Percentiles rank a stretch among this genome's conserved stretches.
Evolutionary conservation across 2,113 vertebrate genomes (phyloP).

Genomic region (Perca fluviatilis): DNA sequence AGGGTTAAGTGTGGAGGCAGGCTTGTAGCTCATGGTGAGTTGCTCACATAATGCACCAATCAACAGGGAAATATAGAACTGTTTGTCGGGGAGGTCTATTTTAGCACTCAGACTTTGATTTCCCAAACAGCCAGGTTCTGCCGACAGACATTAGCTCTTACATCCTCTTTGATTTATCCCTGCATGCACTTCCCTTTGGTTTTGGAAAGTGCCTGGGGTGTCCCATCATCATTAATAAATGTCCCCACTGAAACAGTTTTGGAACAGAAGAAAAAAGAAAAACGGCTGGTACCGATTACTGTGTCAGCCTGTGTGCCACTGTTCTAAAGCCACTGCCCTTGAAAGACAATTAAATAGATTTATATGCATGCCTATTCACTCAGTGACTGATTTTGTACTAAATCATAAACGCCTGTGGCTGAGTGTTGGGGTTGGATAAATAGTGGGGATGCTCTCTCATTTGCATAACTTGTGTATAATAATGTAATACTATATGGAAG

Average conservation of each 20-base stretch:
- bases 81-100: slow-evolving; percentile 29
- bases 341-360: slow-evolving; percentile 44
- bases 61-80: not conserved
- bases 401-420: slow-evolving; percentile 15
- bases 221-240: slow-evolving; percentile 70
- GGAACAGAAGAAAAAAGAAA: slow-evolving; percentile 42
- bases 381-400: not conserved
- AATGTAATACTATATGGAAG: not conserved
- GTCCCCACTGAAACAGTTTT: slow-evolving; percentile 57
- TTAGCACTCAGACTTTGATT: slow-evolving; percentile 34
- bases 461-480: slow-evolving; percentile 27
- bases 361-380: slow-evolving; percentile 11
- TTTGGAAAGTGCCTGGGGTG: slow-evolving; percentile 74
- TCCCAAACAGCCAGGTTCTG: slow-evolving; percentile 46
- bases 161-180: slow-evolving; percentile 72
- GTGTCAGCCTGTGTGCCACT: slow-evolving; percentile 36
- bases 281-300: slow-evolving; percentile 48
- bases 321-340: slow-evolving; percentile 40
- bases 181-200: slow-evolving; percentile 63
- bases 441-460: slow-evolving; percentile 13
- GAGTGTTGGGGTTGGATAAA: slow-evolving; percentile 6
- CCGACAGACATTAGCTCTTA: slow-evolving; percentile 32
- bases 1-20: not conserved
- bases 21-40: not conserved
- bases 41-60: slow-evolving; percentile 1